phyloP scores from a whole-genome alignment of 2,888 invertebrate species.

The Oeneis ivallda region DNA sequence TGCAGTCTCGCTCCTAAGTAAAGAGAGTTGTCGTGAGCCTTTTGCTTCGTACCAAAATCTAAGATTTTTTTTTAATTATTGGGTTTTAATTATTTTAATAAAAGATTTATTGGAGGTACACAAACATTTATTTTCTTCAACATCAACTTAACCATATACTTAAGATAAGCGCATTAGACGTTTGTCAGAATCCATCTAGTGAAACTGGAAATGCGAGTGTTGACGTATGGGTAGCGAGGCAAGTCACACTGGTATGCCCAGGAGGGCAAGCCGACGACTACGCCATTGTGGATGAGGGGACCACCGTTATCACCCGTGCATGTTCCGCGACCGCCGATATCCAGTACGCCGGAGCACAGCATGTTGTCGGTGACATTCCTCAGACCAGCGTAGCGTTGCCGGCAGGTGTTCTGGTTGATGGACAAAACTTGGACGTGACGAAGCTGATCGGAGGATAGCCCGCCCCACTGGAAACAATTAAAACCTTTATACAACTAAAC shows the following conservation, averaged over 20 bases:
- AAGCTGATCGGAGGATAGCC: background rate
- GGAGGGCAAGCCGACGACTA: slow-evolving; percentile 53
- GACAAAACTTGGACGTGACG: slow-evolving; percentile 3
- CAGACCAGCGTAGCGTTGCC: slow-evolving; percentile 42
- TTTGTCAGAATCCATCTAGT: slow-evolving; percentile 51
- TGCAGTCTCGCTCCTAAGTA: too few species aligned
- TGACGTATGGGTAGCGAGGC: slow-evolving; percentile 52
- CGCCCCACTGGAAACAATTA: slow-evolving; percentile 6
- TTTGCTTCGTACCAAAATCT: too few species aligned
- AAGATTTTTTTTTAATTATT: too few species aligned
- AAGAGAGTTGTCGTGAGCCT: too few species aligned
- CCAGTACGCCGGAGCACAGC: slow-evolving; percentile 55
- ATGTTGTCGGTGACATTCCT: slow-evolving; percentile 50
- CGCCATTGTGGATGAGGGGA: slow-evolving; percentile 51
- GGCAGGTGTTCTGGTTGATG: slow-evolving; percentile 6
- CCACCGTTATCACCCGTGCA: slow-evolving; percentile 59
- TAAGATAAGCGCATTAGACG: slow-evolving; percentile 38
- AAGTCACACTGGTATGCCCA: slow-evolving; percentile 49
- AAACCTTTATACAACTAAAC: too few species aligned
- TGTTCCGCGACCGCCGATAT: slow-evolving; percentile 52
- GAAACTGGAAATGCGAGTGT: slow-evolving; percentile 48
- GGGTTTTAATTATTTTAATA: too few species aligned
- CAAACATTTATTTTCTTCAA: background rate
- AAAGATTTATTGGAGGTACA: background rate
- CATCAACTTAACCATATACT: background rate